Conservation (phyloP, 2,113 vertebrate species). For the Oryzias celebensis region DNA sequence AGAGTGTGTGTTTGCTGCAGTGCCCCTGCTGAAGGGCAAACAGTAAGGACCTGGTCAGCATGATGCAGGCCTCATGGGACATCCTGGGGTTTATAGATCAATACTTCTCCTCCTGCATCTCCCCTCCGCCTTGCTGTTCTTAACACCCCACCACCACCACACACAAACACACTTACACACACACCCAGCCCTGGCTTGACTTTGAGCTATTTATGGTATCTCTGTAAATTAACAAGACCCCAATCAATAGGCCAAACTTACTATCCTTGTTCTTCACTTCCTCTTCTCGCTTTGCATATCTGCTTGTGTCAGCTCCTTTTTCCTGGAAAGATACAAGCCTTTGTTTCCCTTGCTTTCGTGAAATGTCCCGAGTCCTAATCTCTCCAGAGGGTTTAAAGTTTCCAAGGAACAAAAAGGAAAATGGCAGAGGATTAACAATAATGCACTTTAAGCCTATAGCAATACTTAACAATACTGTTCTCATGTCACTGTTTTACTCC, state of each 20-base stretch:
- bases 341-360: slow-evolving; percentile 34
- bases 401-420: slow-evolving; percentile 17
- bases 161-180: background rate
- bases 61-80: slow-evolving; percentile 58
- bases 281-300: slow-evolving; percentile 27
- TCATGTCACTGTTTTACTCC: background rate
- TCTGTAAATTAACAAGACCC: slow-evolving; percentile 60
- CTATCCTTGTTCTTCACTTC: slow-evolving; percentile 35
- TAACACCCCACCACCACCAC: too few species aligned
- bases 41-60: slow-evolving; percentile 68
- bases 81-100: slow-evolving; percentile 56
- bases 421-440: background rate
- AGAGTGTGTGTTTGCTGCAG: slow-evolving; percentile 62
- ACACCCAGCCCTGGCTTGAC: slow-evolving; percentile 46
- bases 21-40: slow-evolving; percentile 69
- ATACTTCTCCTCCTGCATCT: slow-evolving; percentile 56
- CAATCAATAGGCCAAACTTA: slow-evolving; percentile 65
- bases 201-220: slow-evolving; percentile 72
- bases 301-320: slow-evolving; percentile 60
- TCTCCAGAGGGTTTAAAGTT: slow-evolving; percentile 10
- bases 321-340: slow-evolving; percentile 38
- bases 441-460: too few species aligned
- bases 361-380: slow-evolving; percentile 9
- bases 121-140: slow-evolving; percentile 42
- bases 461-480: background rate